Conservation (phyloP, 1,140 invertebrate genomes). For the Daktulosphaira vitifoliae region DNA sequence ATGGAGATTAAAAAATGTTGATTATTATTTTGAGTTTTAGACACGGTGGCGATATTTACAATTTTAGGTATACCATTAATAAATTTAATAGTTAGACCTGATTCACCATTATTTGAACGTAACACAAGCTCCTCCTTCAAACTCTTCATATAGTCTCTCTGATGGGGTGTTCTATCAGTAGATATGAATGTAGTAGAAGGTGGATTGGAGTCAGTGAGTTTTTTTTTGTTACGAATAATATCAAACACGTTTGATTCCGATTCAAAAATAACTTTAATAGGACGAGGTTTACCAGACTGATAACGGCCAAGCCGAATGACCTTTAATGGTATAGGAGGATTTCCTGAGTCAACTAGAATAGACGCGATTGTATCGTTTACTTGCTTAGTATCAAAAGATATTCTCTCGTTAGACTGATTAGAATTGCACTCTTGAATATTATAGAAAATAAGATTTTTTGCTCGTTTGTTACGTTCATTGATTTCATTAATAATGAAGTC, state of each 20-base stretch:
- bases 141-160: neutral
- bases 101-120: neutral
- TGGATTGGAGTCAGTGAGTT: too few relatives aligned
- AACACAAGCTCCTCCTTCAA: neutral
- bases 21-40: neutral
- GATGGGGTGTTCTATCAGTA: neutral
- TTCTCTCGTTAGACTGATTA: neutral
- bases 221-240: neutral
- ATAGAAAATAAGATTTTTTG: neutral
- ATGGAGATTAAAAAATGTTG: slow-evolving; percentile 1
- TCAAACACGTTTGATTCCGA: neutral
- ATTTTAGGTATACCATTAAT: neutral
- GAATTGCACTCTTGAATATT: neutral
- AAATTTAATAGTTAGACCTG: neutral
- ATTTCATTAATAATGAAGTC: too few relatives aligned
- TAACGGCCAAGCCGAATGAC: slow-evolving; percentile 1
- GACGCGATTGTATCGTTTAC: neutral
- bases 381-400: neutral
- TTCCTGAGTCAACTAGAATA: neutral
- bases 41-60: too few relatives aligned
- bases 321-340: neutral
- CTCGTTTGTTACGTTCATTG: neutral
- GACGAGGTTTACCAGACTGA: neutral
- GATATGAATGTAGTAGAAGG: neutral
- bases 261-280: slow-evolving; percentile 4